Conservation (phyloP, 2,113 vertebrate species). For the Plecturocebus donacophilus region DNA sequence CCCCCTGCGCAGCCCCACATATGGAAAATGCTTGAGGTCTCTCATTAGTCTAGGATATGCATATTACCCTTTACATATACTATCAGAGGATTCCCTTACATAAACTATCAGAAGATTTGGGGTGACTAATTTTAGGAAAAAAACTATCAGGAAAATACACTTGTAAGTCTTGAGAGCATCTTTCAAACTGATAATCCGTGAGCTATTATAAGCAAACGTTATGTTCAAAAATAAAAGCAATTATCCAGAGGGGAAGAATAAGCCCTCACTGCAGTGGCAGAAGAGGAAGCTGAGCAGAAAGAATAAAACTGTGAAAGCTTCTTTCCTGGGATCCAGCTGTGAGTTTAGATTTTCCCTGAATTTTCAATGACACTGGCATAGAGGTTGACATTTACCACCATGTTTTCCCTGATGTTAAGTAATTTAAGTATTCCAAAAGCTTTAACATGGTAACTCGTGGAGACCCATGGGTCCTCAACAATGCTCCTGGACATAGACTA, state of each 20-base stretch:
- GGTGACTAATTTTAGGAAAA: not conserved
- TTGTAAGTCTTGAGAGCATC: not conserved
- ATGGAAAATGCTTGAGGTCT: not conserved
- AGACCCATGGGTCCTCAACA: too few species aligned
- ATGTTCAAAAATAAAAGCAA: not conserved
- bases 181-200: not conserved
- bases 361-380: not conserved
- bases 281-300: not conserved
- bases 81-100: not conserved
- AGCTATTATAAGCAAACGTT: not conserved
- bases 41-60: not conserved
- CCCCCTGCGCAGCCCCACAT: accelerated
- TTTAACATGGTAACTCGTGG: not conserved
- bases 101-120: not conserved
- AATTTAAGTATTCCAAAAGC: not conserved
- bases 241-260: not conserved
- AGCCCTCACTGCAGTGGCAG: not conserved
- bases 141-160: not conserved
- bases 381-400: not conserved
- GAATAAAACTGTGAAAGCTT: not conserved
- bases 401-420: not conserved
- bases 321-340: not conserved
- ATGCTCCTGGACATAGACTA: not conserved
- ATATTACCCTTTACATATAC: not conserved
- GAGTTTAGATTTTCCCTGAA: not conserved